Evolutionary conservation across 1,140 invertebrate genomes (phyloP), one percentile per base, ranked within the genome.

Genomic region (Drosophila pandora): DNA sequence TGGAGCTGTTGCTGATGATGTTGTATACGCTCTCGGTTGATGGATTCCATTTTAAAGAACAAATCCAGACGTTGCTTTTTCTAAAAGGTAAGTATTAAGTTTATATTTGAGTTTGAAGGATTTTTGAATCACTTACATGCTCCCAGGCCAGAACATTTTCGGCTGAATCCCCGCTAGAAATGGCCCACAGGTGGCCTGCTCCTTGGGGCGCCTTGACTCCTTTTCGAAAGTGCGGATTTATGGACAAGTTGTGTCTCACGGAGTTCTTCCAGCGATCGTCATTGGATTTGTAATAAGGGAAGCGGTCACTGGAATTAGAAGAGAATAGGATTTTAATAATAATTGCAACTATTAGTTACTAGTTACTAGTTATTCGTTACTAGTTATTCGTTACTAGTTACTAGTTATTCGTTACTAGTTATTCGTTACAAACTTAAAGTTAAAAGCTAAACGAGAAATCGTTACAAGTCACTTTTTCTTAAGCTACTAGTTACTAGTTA

Each of bases 231-330:
- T 97, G 96, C 0, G 96, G 96, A 92, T 97, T 97, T 83, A 97
- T 97, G 2, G 96, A 97, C 12, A 97, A 92, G 92, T 97, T 97
- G 90, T 97, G 96, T 59, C 96, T 93, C 0, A 97, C 96, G 0
- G 96, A 97, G 91, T 97, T 97, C 90, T 97, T 97, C 96, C 96
- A 97, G 71, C 96, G 94, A 76, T 97, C 96, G 65, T 97, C 96
- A 77, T 96, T 96, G 34, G 95, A 95, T 89, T 96, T 96, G 91
- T 96, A 97, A 81, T 95, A 97, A 0, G 96, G 96, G 92, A 96
- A 97, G 60, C 95, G 95, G 78, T 96, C 95, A 4, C 96, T 97
- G 92, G 45, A 37, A 37, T 22, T 21, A 22, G 58, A 49, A 0
- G 49, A 45, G 52, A 89, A n/a, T 9, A 3, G 8, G 32, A 10